A percentile compares a stretch with the other conserved stretches of the same genome.
Evolutionary conservation across 1,140 invertebrate species (phyloP).

Genomic region (Euwallacea similis): DNA sequence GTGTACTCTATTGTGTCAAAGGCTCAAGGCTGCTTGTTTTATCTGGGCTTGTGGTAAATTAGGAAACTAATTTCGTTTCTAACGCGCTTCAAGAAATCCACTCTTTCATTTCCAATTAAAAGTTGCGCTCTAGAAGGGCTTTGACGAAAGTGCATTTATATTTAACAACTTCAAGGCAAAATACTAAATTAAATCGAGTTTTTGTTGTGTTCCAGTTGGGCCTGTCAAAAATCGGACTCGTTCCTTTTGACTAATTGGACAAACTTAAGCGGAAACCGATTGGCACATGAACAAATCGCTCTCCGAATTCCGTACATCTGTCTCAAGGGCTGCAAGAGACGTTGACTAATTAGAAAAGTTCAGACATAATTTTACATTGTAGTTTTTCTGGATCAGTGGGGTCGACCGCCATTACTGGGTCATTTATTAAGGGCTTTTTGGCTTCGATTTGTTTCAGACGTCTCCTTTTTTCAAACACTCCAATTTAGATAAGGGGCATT

Average conservation of each 20-base stretch:
- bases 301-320: constrained; percentile 11
- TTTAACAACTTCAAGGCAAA: no score
- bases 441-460: no score
- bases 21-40: constrained; percentile 7
- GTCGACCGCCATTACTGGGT: no score
- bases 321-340: constrained; percentile 4
- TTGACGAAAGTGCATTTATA: not conserved
- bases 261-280: constrained; percentile 8
- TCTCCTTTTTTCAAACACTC: no score
- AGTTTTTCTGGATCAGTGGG: constrained; percentile 1
- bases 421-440: no score
- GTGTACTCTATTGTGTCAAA: not conserved
- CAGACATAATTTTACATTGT: constrained; percentile 9
- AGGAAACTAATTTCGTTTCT: constrained; percentile 2
- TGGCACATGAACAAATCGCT: constrained; percentile 16
- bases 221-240: no score
- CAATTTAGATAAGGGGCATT: no score
- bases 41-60: constrained; percentile 6
- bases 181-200: no score
- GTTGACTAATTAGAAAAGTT: constrained; percentile 24
- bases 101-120: constrained; percentile 11
- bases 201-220: no score
- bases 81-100: constrained; percentile 11
- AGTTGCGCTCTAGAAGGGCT: not conserved
- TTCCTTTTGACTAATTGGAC: no score